Evolutionary conservation across 2,113 vertebrate species (phyloP), one percentile per base, ranked within the genome.

Genomic region (Corynorhinus townsendii): DNA sequence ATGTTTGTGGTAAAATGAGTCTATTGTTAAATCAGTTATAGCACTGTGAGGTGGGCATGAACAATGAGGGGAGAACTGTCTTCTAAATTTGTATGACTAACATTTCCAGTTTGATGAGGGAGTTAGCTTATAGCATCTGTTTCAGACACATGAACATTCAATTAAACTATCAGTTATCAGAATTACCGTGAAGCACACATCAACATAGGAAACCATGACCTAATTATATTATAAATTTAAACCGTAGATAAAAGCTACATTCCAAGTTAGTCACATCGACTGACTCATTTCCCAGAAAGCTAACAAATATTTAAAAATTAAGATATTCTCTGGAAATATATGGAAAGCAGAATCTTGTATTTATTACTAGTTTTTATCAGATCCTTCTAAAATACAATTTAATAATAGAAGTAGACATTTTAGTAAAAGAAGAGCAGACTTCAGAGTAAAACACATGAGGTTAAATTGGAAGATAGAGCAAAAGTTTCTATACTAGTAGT

Each of bases 131-230:
- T 89, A 97, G 97, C 97, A 96, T 98, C 98, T 98, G 96, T 97
- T 97, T 97, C 96, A 98, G 97, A 96, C 96, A 95, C 95, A 98
- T 95, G 97, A 98, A 98, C 98, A 97, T 98, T 98, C 97, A 98
- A 98, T 98, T 98, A 98, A 97, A 97, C 96, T 96, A 97, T 96
- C 97, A 97, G 76, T 93, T 95, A 82, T 97, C 90, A 96, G 95
- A 98, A 97, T 97, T 97, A 96, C 90, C 1, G 20, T 92, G 96
- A 79, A 92, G 93, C 73, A 98, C 98, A 97, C 96, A 98, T 62
- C 97, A 97, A 97, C 96, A 97, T 59, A 4, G 33, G 89, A 97
- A 98, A 96, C 22, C 97, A 93, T 97, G 96, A 97, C 90, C 96
- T 97, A 97, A 98, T 98, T 97, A 98, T 96, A 96, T 97, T 94